Percentiles rank a stretch among this genome's conserved stretches.
These are phyloP conservation scores for human (Homo sapiens) DNA, from an alignment of 2,113 vertebrate genomes.

Conservation along the genomic window DNA sequence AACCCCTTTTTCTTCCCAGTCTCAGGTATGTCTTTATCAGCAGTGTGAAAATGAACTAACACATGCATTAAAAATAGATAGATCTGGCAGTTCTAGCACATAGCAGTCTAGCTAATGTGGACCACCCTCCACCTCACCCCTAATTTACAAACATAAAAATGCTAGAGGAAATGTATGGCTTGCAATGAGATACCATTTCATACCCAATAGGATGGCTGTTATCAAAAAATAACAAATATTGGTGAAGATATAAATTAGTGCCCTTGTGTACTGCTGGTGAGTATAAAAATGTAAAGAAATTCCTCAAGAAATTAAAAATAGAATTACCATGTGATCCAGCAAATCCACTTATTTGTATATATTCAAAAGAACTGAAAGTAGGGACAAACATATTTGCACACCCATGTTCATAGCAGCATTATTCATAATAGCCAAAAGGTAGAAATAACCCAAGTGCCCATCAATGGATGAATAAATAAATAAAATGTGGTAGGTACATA, in stretches of 20 bases:
- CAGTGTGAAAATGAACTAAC: too few species aligned
- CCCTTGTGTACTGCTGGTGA: neutral
- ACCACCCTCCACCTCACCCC: neutral
- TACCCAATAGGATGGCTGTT: neutral
- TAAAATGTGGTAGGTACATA: neutral
- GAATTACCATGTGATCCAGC: neutral
- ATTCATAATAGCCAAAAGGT: neutral
- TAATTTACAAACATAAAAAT: slow-evolving; percentile 53
- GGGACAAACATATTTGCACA: neutral
- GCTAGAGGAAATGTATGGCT: neutral
- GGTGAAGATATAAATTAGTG: neutral
- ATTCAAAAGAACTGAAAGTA: neutral
- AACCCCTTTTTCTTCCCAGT: too few species aligned
- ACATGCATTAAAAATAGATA: slow-evolving; percentile 54
- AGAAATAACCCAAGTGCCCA: neutral
- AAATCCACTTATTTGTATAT: neutral
- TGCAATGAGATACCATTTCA: neutral
- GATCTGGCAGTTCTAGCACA: slow-evolving; percentile 11
- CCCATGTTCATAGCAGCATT: neutral
- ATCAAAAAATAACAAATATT: slow-evolving; percentile 11
- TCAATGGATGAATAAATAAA: neutral
- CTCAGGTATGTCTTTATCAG: too few species aligned
- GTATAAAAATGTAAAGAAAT: neutral
- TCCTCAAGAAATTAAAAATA: slow-evolving; percentile 18
- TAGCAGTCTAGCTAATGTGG: neutral